phyloP scores from a whole-genome alignment of 2,797 vertebrate species.

The Orestias chungarensis region DNA sequence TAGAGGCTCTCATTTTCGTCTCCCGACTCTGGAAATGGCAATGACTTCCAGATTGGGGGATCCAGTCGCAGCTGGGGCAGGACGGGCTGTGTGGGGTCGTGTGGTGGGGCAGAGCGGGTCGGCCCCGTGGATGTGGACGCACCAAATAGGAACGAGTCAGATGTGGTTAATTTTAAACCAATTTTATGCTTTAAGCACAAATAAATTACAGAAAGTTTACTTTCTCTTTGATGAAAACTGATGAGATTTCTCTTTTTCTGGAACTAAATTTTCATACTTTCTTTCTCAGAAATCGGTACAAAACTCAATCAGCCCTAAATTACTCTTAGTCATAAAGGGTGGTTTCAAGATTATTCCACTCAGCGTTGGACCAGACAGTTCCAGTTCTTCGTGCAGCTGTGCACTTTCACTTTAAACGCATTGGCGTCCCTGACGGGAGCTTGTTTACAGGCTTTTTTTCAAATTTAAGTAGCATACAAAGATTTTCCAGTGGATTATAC shows the following conservation, averaged over 20 bases:
- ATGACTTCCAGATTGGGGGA: conserved; percentile 84
- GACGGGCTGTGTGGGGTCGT: conserved; percentile 42
- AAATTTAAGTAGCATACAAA: conserved; percentile 8
- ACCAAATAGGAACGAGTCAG: not conserved
- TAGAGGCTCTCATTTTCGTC: conserved; percentile 80
- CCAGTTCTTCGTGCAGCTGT: conserved; percentile 35
- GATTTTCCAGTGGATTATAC: conserved; percentile 34
- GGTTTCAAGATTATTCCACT: conserved; percentile 39
- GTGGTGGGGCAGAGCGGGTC: conserved; percentile 23
- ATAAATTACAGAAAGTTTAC: not conserved
- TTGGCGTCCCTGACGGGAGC: conserved; percentile 2
- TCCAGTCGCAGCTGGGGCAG: conserved; percentile 42
- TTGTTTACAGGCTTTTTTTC: not conserved
- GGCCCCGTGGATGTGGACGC: conserved; percentile 2
- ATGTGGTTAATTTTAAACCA: not conserved
- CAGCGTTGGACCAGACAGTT: not conserved
- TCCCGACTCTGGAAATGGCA: conserved; percentile 74
- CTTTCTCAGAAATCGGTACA: conserved; percentile 23
- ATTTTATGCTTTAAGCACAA: not conserved
- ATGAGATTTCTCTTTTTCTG: not conserved
- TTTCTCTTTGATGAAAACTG: not conserved
- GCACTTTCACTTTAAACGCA: conserved; percentile 12
- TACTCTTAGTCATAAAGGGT: conserved; percentile 44
- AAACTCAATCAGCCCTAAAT: conserved; percentile 33
- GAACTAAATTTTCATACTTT: conserved; percentile 2